Base-by-base conservation (phyloP, 2,113 vertebrate genomes). In the Ochotona curzoniae region DNA sequence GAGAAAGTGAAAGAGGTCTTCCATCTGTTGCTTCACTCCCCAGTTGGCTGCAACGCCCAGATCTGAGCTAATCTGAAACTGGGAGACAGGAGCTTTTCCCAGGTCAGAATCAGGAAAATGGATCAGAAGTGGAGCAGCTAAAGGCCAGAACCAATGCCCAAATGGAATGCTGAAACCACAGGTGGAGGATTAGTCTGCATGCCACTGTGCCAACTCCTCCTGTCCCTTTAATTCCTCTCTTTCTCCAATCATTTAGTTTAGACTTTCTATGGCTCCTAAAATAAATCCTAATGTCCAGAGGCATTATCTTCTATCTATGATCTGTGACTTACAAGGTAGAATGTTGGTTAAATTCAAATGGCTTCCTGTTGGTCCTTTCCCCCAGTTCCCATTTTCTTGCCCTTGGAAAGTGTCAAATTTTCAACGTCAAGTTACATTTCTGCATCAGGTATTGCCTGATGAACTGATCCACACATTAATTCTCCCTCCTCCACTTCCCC, bases 301-400 rank as follows among this genome's bases (percentile, higher is more conserved):
- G 35, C 49, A 74, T 67, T 18, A 8, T 17, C 54, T 83, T 9
- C 3, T 70, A 32, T 75, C 38, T 84, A 74, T 81, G 44, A 81
- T n/a, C 14, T 84, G 7, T 71, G 78, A 49, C 21, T 84, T 90
- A 47, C 20, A 91, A 83, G 28, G 17, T 23, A 81, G 60, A 74
- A 79, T 69, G 91, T 71, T 30, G 38, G 26, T 26, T 28, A 70
- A 60, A 30, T 5, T 23, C 26, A 87, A 32, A 63, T 81, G 51
- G 20, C 12, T 51, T 67, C 8, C 26, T 60, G 30, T 51, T 71
- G 3, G 67, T 80, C 28, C 35, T 82, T 79, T 35, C 35, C 64
- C 38, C 44, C 6, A 73, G 60, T 38, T 76, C 11, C 86, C 47
- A 86, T 71, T 90, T 92, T 79, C 54, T 94, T 86, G 54, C 30